Conservation (phyloP, 2,797 vertebrate genomes). For the Furcifer pardalis region DNA sequence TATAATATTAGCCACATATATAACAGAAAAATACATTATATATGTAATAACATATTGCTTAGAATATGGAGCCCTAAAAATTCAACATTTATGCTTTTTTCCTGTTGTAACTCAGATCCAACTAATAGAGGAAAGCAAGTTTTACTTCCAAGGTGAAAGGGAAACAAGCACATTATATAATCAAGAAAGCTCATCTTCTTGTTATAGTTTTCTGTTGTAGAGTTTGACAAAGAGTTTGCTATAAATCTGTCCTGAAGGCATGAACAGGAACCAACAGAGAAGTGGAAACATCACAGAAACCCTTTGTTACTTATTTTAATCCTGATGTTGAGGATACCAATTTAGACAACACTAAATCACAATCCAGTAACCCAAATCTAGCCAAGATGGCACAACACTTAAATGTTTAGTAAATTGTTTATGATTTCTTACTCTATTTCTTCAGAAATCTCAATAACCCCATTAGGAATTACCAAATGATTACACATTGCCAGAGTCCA, state of each 20-base stretch:
- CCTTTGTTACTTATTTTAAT: background rate
- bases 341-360: background rate
- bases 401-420: background rate
- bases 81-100: background rate
- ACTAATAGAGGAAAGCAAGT: background rate
- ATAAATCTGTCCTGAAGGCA: background rate
- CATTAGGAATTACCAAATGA: background rate
- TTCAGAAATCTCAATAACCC: background rate
- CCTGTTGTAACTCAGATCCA: background rate
- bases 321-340: background rate
- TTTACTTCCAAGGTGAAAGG: background rate
- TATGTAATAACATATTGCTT: background rate
- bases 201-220: rapidly evolving
- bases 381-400: background rate
- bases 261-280: background rate
- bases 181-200: background rate
- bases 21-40: background rate
- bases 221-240: background rate
- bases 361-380: no score
- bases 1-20: background rate
- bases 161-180: background rate
- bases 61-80: background rate
- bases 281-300: background rate
- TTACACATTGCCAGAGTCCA: background rate
- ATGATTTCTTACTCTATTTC: background rate